Conservation (phyloP, 2,888 invertebrate genomes). For the Periphyllus acericola region DNA sequence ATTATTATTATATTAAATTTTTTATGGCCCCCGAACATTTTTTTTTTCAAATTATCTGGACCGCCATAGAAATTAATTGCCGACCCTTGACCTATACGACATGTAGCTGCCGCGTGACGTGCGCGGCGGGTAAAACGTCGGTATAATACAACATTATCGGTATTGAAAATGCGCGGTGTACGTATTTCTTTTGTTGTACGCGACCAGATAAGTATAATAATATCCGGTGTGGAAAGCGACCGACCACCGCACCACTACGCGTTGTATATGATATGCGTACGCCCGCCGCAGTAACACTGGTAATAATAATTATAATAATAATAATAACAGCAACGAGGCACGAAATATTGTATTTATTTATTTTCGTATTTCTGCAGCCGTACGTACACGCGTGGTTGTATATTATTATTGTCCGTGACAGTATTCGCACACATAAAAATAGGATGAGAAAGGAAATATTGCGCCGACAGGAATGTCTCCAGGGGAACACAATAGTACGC, state of each 20-base stretch:
- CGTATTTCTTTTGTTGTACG: background rate
- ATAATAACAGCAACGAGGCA: background rate
- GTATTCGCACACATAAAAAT: conserved; percentile 26
- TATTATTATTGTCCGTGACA: conserved; percentile 35
- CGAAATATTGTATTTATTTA: conserved; percentile 14
- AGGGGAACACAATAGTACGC: conserved; percentile 19
- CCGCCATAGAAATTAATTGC: too few relatives aligned
- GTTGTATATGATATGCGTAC: background rate
- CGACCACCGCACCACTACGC: background rate
- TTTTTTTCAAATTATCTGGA: too few relatives aligned
- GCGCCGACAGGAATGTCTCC: conserved; percentile 6
- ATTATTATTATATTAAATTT: too few relatives aligned
- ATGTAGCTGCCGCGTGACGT: too few relatives aligned
- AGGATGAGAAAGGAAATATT: conserved; percentile 41
- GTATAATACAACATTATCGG: background rate
- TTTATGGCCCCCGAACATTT: too few relatives aligned
- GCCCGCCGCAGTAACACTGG: background rate
- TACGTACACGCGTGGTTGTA: background rate
- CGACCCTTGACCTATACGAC: too few relatives aligned
- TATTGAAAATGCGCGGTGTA: background rate
- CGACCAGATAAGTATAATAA: background rate
- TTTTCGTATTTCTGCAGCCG: background rate
- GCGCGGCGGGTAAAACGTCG: background rate
- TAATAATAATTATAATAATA: background rate
- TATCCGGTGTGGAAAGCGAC: conserved; percentile 22